Evolutionary conservation across 2,113 vertebrate species (phyloP), one percentile per base, ranked within the genome.

Genomic region (Cynopterus brachyotis): DNA sequence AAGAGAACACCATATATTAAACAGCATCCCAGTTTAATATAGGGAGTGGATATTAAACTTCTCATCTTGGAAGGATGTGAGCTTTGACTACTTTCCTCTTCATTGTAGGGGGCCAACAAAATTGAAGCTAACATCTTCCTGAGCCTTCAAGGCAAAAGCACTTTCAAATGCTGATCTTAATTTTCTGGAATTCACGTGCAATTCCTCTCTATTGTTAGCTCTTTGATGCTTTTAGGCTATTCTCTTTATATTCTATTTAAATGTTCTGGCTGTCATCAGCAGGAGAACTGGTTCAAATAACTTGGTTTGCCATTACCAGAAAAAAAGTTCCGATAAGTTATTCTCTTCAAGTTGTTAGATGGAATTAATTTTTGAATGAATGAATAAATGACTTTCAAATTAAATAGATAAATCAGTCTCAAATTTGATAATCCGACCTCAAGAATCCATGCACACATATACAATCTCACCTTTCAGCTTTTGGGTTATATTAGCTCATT

Each of bases 261-360:
- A 88, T 72, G 76, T 5, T 78, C 53, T 47, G 67, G 3, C n/a
- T 78, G 9, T 47, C 28, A 67, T 69, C 47, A 32, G 6, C 50
- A 67, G 47, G 26, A 81, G 16, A 89, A 94, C 19, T 75, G 40
- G 37, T 91, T 94, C 17, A 83, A 95, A 91, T 40, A 84, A 42
- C 7, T 8, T 80, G 62, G 13, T 20, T 64, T 75, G 59, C 32
- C 75, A 35, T 76, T 91, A 67, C 15, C 57, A 88, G 72, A 92
- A 84, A 84, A 30, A 57, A 30, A 92, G 89, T 20, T 88, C 35
- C 19, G 35, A 86, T 6, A 89, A 35, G 83, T 91, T 55, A 93
- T 9, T 13, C 53, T 94, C 50, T 92, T 86, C 37, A 95, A 69
- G 59, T 82, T 87, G 37, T 72, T 70, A 22, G 82, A 72, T 12